Conservation (phyloP, 2,888 invertebrate species). For the Tethea ocularis region DNA sequence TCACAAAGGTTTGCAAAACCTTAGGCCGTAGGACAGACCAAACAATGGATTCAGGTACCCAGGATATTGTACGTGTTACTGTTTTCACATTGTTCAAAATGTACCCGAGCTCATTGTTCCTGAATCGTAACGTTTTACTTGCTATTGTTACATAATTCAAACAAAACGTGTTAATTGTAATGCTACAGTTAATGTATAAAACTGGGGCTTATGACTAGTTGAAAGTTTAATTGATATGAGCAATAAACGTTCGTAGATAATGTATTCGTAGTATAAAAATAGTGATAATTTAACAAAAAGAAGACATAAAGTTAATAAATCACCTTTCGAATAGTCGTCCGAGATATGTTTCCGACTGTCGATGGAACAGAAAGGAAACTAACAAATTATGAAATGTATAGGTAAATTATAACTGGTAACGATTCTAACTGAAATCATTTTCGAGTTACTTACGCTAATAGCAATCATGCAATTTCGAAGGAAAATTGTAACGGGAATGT, state of each 20-base stretch:
- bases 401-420: background rate
- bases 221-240: background rate
- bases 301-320: background rate
- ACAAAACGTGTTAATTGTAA: slow-evolving; percentile 7
- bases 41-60: slow-evolving; percentile 37
- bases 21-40: slow-evolving; percentile 35
- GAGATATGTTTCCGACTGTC: background rate
- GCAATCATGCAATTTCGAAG: background rate
- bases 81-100: slow-evolving; percentile 58
- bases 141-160: slow-evolving; percentile 18
- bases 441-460: background rate
- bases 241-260: background rate
- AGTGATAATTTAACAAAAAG: background rate
- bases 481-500: background rate
- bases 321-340: background rate
- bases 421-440: background rate
- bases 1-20: slow-evolving; percentile 1
- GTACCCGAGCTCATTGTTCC: slow-evolving; percentile 62
- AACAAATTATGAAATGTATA: background rate
- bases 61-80: slow-evolving; percentile 26
- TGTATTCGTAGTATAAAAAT: background rate
- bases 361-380: slow-evolving; percentile 2
- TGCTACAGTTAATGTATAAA: slow-evolving; percentile 7
- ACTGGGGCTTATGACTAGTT: background rate
- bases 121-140: slow-evolving; percentile 38